Base-by-base conservation (phyloP, 2,888 invertebrate genomes). In the Tinea semifulvella region DNA sequence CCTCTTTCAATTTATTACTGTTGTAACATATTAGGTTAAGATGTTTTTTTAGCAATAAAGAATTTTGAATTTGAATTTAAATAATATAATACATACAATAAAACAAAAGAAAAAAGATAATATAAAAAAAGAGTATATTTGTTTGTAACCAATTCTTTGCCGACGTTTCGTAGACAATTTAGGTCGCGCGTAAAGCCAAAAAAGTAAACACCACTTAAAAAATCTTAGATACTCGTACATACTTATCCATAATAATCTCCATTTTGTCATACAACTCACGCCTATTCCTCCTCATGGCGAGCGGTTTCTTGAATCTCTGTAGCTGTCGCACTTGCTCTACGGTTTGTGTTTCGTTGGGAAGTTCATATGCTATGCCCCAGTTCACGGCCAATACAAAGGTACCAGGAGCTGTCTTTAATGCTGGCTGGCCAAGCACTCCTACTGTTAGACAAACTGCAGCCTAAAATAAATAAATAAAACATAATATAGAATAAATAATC, bases 221-320 rank as follows among this genome's bases (percentile, higher is more conserved):
- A 22, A 22, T 22, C 8, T 22, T 22, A 31, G 14, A 31, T 14
- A 13, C 31, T 18, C n/a, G 42, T 31, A 77, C 85, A 82, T 63
- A 91, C 91, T 87, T 86, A 54, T 89, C 83, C 61, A 91, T 81
- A 48, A 88, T 83, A 3, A 83, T 60, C 58, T 90, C 90, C 44
- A 91, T 55, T 56, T 88, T 88, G 44, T 81, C 82, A 60, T 90
- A 91, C 16, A 91, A 69, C 45, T 89, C 87, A 11, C 91, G 64
- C 0, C 90, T 77, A 49, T 84, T 85, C 42, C 89, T 74, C 10
- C 90, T 76, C 55, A 84, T 83, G 18, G 84, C 63, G 3, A 81
- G 53, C 0, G 83, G 75, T 45, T 76, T 75, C 27, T 57, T 58
- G 6, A 56, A 47, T 4, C 60, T 58, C 52, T 72, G 73, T 26